Evolutionary conservation across 2,888 invertebrate genomes (phyloP), one percentile per base, ranked within the genome.

Genomic region (Microdon myrmicae): DNA sequence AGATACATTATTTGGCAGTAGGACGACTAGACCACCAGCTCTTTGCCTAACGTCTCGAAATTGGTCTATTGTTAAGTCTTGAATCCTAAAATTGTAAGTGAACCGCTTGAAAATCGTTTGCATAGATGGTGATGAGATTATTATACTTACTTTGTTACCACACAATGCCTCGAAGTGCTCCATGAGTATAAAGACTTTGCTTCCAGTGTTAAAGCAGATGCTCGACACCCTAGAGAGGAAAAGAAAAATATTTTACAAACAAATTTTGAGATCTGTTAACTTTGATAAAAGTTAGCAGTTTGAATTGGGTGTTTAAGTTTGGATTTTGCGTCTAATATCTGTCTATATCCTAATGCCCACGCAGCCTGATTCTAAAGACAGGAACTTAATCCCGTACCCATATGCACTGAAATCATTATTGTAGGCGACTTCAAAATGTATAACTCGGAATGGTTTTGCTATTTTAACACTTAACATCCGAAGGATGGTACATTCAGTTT

Each of bases 161-260:
- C 88, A 78, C 96, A 96, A 77, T 94, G 92, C 29, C 96, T 86
- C n/a, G 90, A 88, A 9, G 92, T 90, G 72, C 88, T 88, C 89
- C 92, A 93, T 16, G 90, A 88, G 43, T 87, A 86, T 3, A 94
- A 79, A 0, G 94, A 92, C 69, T 92, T 87, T 5, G 94, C 95
- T 81, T 96, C 96, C 69, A 95, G 82, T 71, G 93, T 94, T 69
- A 96, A 85, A 10, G 89, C 84, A 9, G 94, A 87, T 74, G 88
- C 89, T 68, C 94, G 87, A 75, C 93, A 93, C 69, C 96, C 96
- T 94, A 67, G 53, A 68, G 68, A 48, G 25, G 45, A 60, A 61
- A 60, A 19, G 32, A 41, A 35, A 54, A 44, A 32, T 31, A 17
- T 10, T 17, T 38, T 14, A 29, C 4, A 14, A 4, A 6, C 9